phyloP scores from a whole-genome alignment of 2,888 invertebrate species.

The Leptura quadrifasciata region DNA sequence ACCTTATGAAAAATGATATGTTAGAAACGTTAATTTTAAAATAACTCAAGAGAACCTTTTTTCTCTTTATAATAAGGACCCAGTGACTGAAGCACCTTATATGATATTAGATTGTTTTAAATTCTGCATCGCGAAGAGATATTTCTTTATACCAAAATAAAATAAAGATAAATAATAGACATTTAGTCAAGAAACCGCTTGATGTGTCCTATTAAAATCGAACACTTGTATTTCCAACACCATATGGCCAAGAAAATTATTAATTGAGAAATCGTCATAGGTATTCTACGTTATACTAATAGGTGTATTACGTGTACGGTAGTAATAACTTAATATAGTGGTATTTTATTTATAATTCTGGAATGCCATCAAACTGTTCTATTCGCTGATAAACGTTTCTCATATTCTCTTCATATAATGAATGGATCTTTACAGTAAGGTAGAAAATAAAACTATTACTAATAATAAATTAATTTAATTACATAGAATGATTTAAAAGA shows the following conservation, averaged over 20 bases:
- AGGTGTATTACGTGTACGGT: not conserved
- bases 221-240: not conserved
- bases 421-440: too few species aligned
- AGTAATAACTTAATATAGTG: not conserved
- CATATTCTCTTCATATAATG: too few species aligned
- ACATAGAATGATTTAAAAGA: too few species aligned
- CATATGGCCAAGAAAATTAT: not conserved
- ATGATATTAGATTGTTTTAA: not conserved
- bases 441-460: too few species aligned
- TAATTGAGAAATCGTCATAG: not conserved
- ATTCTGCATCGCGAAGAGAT: not conserved
- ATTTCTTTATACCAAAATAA: not conserved
- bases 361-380: too few species aligned
- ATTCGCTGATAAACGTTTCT: too few species aligned
- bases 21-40: too few species aligned
- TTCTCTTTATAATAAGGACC: too few species aligned
- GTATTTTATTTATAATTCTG: not conserved
- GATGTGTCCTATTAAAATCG: not conserved
- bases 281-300: not conserved
- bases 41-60: too few species aligned
- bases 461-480: too few species aligned
- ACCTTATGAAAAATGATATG: too few species aligned
- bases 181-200: slow-evolving; percentile 1
- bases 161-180: not conserved
- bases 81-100: not conserved